Percentiles rank a stretch among this genome's conserved stretches.
Evolutionary conservation across 1,140 invertebrate genomes (phyloP).

Genomic region (Ladona fulva): DNA sequence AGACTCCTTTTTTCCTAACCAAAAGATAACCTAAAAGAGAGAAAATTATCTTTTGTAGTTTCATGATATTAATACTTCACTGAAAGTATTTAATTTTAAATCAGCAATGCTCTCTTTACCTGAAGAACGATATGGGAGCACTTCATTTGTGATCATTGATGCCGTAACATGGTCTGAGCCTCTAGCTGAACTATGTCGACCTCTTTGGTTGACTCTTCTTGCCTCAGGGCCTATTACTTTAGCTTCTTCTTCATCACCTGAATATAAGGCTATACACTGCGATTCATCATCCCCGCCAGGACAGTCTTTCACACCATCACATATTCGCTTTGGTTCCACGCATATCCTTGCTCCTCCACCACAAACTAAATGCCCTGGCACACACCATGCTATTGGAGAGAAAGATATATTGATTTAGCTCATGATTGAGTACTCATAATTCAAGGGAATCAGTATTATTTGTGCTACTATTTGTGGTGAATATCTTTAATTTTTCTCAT

Average conservation of each 20-base stretch:
- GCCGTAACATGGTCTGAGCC: neutral
- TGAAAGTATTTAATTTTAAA: neutral
- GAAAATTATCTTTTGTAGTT: conserved; percentile 15
- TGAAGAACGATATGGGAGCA: conserved; percentile 48
- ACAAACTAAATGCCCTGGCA: conserved; percentile 62
- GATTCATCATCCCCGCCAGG: conserved; percentile 72
- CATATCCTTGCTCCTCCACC: conserved; percentile 55
- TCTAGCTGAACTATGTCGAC: conserved; percentile 22
- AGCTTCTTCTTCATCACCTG: conserved; percentile 23
- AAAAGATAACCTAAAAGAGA: conserved; percentile 50
- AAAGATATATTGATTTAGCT: no score
- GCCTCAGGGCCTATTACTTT: conserved; percentile 21
- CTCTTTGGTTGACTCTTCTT: conserved; percentile 25
- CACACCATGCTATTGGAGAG: conserved; percentile 56
- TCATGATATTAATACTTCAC: neutral
- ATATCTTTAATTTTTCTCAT: no score
- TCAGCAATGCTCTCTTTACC: conserved; percentile 31
- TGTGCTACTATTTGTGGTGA: no score
- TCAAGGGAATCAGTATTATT: no score
- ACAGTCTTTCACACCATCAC: conserved; percentile 68
- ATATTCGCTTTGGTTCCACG: conserved; percentile 53
- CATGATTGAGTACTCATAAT: no score
- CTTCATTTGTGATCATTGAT: conserved; percentile 37
- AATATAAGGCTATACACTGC: conserved; percentile 46
- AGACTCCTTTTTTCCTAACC: conserved; percentile 61